phyloP scores from a whole-genome alignment of 2,888 invertebrate species.

The Ditula angustiorana region DNA sequence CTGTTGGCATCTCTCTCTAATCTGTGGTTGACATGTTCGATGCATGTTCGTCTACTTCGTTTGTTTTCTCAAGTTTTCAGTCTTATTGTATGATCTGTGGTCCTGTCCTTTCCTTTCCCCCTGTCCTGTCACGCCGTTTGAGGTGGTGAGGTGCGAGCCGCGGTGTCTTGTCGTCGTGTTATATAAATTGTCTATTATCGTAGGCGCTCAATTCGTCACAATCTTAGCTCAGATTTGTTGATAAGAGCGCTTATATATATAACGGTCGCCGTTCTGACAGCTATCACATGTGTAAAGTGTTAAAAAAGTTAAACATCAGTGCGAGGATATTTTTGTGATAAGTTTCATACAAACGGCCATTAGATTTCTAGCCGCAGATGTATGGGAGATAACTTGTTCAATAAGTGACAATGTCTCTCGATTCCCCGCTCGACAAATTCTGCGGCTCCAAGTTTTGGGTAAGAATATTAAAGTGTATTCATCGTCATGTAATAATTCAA shows the following conservation, averaged over 20 bases:
- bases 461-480: slow-evolving; percentile 55
- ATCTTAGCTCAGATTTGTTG: slow-evolving; percentile 13
- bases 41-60: no score
- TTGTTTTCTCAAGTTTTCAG: slow-evolving; percentile 76
- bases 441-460: slow-evolving; percentile 94
- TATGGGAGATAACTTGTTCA: slow-evolving; percentile 33
- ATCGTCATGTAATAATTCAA: background rate
- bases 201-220: slow-evolving; percentile 15
- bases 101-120: slow-evolving; percentile 85
- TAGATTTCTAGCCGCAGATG: slow-evolving; percentile 30
- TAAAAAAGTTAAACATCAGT: slow-evolving; percentile 36
- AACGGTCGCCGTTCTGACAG: slow-evolving; percentile 33
- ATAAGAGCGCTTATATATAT: slow-evolving; percentile 26
- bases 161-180: slow-evolving; percentile 5
- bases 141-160: slow-evolving; percentile 45
- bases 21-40: no score
- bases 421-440: slow-evolving; percentile 89
- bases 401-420: slow-evolving; percentile 79
- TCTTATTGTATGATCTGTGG: slow-evolving; percentile 94
- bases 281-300: slow-evolving; percentile 37
- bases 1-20: no score
- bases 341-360: slow-evolving; percentile 32
- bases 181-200: slow-evolving; percentile 5
- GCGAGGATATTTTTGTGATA: slow-evolving; percentile 27
- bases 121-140: slow-evolving; percentile 44